A percentile compares a stretch with the other conserved stretches of the same genome.
phyloP scores from a whole-genome alignment of 1,140 invertebrate genomes.

The Himalopsyche phryganea region DNA sequence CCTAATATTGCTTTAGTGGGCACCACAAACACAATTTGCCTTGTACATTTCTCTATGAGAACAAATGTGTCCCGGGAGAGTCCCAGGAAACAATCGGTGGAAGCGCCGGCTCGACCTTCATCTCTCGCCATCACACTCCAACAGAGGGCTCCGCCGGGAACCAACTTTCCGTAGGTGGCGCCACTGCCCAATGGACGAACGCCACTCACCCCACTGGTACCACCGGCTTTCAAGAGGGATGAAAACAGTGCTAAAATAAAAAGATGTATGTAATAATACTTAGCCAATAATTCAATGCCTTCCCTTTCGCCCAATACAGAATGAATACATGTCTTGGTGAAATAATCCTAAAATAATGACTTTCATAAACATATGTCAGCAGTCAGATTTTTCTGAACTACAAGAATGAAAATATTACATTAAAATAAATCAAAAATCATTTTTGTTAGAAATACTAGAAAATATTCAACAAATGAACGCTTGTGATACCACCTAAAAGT shows the following conservation, averaged over 20 bases:
- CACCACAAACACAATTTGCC: conserved; percentile 83
- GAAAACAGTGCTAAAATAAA: conserved; percentile 47
- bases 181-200: conserved; percentile 38
- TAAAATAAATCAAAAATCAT: too few relatives aligned
- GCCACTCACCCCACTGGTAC: conserved; percentile 39
- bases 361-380: too few relatives aligned
- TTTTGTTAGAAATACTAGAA: too few relatives aligned
- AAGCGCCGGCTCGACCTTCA: conserved; percentile 49
- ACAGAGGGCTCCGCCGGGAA: conserved; percentile 46
- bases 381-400: too few relatives aligned
- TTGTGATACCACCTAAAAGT: too few relatives aligned
- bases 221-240: conserved; percentile 46
- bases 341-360: too few relatives aligned
- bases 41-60: conserved; percentile 76
- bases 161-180: conserved; percentile 42
- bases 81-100: conserved; percentile 79
- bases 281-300: too few relatives aligned
- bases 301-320: too few relatives aligned
- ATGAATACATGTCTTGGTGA: too few relatives aligned
- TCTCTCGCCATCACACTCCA: conserved; percentile 41
- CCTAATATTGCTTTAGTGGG: conserved; percentile 77
- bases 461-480: too few relatives aligned
- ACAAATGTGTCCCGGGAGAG: conserved; percentile 86
- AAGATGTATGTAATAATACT: too few relatives aligned
- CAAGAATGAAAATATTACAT: too few relatives aligned